phyloP scores from a whole-genome alignment of 1,140 invertebrate genomes.

The Drosophila orosa region DNA sequence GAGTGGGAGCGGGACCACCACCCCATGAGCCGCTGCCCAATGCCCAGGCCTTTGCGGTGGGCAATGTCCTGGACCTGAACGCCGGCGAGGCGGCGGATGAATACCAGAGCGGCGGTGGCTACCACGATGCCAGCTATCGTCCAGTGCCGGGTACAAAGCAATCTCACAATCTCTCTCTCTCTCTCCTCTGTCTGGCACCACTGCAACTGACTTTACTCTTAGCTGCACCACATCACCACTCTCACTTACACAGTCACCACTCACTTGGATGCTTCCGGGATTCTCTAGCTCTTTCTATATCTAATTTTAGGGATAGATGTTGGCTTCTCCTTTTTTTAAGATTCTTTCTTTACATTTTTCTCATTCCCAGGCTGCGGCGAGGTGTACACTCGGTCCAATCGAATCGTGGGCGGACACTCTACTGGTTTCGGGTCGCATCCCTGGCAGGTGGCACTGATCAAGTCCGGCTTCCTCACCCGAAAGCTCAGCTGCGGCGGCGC shows the following conservation, averaged over 20 bases:
- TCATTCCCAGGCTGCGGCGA: constrained; percentile 91
- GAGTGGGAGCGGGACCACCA: constrained; percentile 13
- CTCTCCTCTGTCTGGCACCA: constrained; percentile 25
- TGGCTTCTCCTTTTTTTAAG: not conserved
- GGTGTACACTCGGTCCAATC: constrained; percentile 92
- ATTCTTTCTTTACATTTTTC: not conserved
- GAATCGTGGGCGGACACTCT: constrained; percentile 96
- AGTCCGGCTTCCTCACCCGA: constrained; percentile 94
- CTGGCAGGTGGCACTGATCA: constrained; percentile 98
- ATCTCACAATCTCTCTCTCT: constrained; percentile 39
- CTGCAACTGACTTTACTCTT: constrained; percentile 35
- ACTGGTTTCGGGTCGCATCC: constrained; percentile 95
- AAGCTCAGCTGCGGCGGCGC: constrained; percentile 96
- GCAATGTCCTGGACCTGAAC: constrained; percentile 78
- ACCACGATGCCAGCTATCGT: constrained; percentile 73
- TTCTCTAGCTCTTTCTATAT: constrained; percentile 15
- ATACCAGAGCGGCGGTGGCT: constrained; percentile 55
- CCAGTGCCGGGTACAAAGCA: constrained; percentile 81
- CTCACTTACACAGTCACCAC: constrained; percentile 26
- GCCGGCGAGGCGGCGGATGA: constrained; percentile 78
- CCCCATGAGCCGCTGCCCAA: constrained; percentile 56
- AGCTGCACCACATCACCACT: constrained; percentile 33
- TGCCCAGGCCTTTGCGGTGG: constrained; percentile 76
- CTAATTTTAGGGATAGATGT: not conserved
- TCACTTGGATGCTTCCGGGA: constrained; percentile 20